Conservation (phyloP, 30 jellyfish, hydroid and myxozoan species). For the Aurelia aurita region DNA sequence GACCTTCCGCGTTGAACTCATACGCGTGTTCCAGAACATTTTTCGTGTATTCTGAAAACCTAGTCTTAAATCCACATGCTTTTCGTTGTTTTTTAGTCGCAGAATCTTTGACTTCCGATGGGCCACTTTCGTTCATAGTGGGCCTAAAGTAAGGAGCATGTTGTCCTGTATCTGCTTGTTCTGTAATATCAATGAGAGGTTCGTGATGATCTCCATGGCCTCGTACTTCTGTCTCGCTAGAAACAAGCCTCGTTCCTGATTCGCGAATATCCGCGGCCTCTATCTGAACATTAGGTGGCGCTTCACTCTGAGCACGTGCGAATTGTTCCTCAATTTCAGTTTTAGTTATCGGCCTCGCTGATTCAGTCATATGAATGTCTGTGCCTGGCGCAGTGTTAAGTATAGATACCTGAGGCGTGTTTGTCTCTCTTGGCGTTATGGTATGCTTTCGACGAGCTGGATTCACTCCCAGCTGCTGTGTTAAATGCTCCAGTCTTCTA, state of each 20-base stretch:
- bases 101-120: neutral
- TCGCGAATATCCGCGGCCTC: neutral
- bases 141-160: constrained; percentile 8
- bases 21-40: constrained; percentile 72
- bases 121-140: constrained; percentile 22
- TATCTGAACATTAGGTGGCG: neutral
- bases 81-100: constrained; percentile 47
- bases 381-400: neutral
- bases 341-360: neutral
- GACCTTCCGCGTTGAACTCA: constrained; percentile 66
- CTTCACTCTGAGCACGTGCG: neutral
- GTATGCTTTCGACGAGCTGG: constrained; percentile 41
- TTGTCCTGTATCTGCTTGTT: constrained; percentile 10
- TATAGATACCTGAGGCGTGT: neutral
- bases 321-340: neutral
- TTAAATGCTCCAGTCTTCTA: constrained; percentile 28
- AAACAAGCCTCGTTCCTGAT: neutral
- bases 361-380: constrained; percentile 4
- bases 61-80: constrained; percentile 42
- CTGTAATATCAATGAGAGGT: constrained; percentile 7
- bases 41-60: constrained; percentile 69
- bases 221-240: neutral
- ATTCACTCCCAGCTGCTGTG: constrained; percentile 52
- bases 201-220: constrained; percentile 1
- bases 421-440: constrained; percentile 7